Conservation (phyloP, 2,113 vertebrate genomes). For the Hippocampus mohnikei region DNA sequence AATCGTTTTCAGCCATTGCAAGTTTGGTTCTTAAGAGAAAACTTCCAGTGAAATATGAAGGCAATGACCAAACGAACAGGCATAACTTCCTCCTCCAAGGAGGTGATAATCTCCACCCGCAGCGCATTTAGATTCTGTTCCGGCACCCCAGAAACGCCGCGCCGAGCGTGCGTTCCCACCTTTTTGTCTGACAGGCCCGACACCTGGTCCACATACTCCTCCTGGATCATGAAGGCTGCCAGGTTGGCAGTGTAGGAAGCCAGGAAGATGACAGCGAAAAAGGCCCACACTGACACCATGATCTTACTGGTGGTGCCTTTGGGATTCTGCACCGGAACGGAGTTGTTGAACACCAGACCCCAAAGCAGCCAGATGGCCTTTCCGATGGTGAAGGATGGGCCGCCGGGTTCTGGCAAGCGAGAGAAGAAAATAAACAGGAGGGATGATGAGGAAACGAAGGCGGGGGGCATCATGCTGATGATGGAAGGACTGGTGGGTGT, state of each 20-base stretch:
- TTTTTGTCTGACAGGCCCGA: slow-evolving; percentile 98
- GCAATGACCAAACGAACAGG: too few relatives aligned
- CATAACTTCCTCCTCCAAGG: neutral
- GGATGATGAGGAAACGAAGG: slow-evolving; percentile 7
- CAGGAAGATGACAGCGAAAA: slow-evolving; percentile 99
- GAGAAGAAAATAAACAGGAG: neutral
- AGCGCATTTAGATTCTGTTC: slow-evolving; percentile 26
- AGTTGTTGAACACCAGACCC: slow-evolving; percentile 99
- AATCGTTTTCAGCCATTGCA: too few relatives aligned
- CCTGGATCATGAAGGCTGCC: slow-evolving; percentile 99
- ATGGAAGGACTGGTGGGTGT: slow-evolving; percentile 24
- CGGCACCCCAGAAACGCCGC: slow-evolving; percentile 15
- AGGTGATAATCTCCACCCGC: neutral
- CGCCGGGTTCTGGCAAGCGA: slow-evolving; percentile 84
- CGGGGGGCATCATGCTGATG: neutral
- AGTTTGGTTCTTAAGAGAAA: neutral
- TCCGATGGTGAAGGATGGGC: slow-evolving; percentile 98
- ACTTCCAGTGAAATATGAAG: neutral
- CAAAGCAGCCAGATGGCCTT: slow-evolving; percentile 99
- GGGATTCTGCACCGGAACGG: slow-evolving; percentile 98
- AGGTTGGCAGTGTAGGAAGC: slow-evolving; percentile 99
- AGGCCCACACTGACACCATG: slow-evolving; percentile 99
- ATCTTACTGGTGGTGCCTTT: slow-evolving; percentile 99
- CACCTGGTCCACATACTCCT: slow-evolving; percentile 98
- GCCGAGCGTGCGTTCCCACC: slow-evolving; percentile 68